Percentiles rank a stretch among this genome's conserved stretches.
Conservation (phyloP, 2,888 invertebrate species). For the Automeris io region DNA sequence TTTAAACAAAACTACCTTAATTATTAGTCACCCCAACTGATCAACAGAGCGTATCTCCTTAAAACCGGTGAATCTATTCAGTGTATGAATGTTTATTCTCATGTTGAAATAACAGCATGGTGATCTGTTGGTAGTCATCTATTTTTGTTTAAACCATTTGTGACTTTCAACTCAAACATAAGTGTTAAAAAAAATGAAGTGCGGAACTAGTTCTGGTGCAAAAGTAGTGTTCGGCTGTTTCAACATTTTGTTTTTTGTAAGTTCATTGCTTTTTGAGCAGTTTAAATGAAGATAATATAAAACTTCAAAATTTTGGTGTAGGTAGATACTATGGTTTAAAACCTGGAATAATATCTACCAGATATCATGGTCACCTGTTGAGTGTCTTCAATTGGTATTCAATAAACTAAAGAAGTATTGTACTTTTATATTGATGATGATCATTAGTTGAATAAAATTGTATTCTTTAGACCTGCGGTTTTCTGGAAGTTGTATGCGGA, state of each 20-base stretch:
- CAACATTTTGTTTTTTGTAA: slow-evolving; percentile 81
- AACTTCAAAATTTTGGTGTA: too few relatives aligned
- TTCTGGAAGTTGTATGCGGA: slow-evolving; percentile 82
- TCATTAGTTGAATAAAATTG: too few relatives aligned
- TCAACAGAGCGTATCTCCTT: slow-evolving; percentile 74
- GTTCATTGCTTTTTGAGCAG: slow-evolving; percentile 32
- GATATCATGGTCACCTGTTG: too few relatives aligned
- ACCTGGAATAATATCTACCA: too few relatives aligned
- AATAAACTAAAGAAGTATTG: too few relatives aligned
- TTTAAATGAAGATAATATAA: too few relatives aligned
- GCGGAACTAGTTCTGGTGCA: slow-evolving; percentile 70
- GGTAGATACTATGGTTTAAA: neutral
- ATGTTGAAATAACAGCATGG: slow-evolving; percentile 38
- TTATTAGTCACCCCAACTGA: slow-evolving; percentile 76
- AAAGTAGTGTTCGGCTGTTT: slow-evolving; percentile 81
- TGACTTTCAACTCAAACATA: slow-evolving; percentile 14
- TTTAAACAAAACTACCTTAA: slow-evolving; percentile 71
- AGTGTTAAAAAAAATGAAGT: slow-evolving; percentile 36
- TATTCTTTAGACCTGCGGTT: slow-evolving; percentile 81
- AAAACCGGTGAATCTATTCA: slow-evolving; percentile 72
- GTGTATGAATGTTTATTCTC: slow-evolving; percentile 50
- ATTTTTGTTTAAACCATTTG: slow-evolving; percentile 8
- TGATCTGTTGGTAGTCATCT: slow-evolving; percentile 23
- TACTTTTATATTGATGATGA: too few relatives aligned
- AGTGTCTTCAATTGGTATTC: too few relatives aligned